Percentiles rank a stretch among this genome's conserved stretches.
Evolutionary conservation across 1,140 invertebrate species (phyloP).

Genomic region (Tribolium castaneum): DNA sequence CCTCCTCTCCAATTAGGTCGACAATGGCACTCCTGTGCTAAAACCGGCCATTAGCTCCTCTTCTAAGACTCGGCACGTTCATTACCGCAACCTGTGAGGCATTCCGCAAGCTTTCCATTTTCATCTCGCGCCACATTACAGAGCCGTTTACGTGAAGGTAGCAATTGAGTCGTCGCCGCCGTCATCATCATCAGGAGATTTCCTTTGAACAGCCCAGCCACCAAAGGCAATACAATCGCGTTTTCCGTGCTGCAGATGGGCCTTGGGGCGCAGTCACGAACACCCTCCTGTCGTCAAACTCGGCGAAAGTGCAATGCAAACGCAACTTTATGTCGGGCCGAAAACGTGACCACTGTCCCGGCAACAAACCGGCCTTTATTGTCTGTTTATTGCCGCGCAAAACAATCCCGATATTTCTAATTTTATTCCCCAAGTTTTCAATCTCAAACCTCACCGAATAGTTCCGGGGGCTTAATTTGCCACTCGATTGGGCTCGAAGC

Average conservation of each 20-base stretch:
- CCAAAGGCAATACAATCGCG: slow-evolving; percentile 2
- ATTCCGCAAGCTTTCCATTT: background rate
- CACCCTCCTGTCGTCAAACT: background rate
- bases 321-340: background rate
- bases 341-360: background rate
- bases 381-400: background rate
- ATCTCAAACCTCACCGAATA: too few species aligned
- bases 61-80: background rate
- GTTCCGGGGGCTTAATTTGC: too few species aligned
- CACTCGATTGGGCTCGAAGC: background rate
- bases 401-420: background rate
- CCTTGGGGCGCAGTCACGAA: background rate
- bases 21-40: background rate
- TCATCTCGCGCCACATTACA: background rate
- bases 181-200: slow-evolving; percentile 7
- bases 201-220: background rate
- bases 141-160: background rate
- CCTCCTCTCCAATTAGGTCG: background rate
- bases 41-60: background rate
- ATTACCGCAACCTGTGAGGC: slow-evolving; percentile 11
- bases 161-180: background rate
- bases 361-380: background rate
- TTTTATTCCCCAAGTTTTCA: too few species aligned
- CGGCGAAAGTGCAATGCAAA: slow-evolving; percentile 7
- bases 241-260: background rate